phyloP scores from a whole-genome alignment of 2,113 vertebrate species.

The Propithecus coquereli region DNA sequence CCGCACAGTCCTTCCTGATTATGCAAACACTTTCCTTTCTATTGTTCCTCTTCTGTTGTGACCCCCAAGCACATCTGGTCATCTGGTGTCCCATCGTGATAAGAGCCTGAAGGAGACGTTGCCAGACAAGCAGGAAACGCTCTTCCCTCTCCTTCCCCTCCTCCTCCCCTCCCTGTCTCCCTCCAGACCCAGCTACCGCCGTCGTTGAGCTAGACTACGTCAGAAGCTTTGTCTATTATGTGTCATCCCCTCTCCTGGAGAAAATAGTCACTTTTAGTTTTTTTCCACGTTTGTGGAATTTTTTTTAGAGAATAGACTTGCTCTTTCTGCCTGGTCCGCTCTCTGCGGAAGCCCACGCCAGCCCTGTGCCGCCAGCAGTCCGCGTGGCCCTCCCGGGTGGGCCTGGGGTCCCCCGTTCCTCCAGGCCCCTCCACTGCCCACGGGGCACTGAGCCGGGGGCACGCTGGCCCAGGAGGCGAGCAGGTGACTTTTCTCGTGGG shows the following conservation, averaged over 20 bases:
- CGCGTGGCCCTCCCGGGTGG: neutral
- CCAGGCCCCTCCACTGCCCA: neutral
- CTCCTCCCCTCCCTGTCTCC: too few relatives aligned
- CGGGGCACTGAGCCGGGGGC: neutral
- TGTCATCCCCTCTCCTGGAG: constrained; percentile 61
- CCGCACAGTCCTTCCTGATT: neutral
- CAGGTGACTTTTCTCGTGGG: neutral
- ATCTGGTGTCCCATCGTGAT: neutral
- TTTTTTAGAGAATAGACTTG: neutral
- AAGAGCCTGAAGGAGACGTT: constrained; percentile 2
- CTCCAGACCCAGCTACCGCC: neutral
- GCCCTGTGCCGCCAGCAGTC: neutral
- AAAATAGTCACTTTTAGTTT: constrained; percentile 40
- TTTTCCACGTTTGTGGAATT: constrained; percentile 57
- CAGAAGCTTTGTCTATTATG: constrained; percentile 41
- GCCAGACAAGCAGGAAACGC: neutral
- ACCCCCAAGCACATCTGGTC: constrained; percentile 11
- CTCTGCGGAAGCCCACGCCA: neutral
- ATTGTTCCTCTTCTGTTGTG: constrained; percentile 26
- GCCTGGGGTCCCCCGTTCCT: neutral
- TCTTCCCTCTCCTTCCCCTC: neutral
- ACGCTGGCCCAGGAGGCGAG: neutral
- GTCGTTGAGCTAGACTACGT: neutral
- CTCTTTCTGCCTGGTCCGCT: constrained; percentile 18
- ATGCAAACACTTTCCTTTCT: neutral